Evolutionary conservation across 2,113 vertebrate species (phyloP).

Genomic region (Osmerus mordax): DNA sequence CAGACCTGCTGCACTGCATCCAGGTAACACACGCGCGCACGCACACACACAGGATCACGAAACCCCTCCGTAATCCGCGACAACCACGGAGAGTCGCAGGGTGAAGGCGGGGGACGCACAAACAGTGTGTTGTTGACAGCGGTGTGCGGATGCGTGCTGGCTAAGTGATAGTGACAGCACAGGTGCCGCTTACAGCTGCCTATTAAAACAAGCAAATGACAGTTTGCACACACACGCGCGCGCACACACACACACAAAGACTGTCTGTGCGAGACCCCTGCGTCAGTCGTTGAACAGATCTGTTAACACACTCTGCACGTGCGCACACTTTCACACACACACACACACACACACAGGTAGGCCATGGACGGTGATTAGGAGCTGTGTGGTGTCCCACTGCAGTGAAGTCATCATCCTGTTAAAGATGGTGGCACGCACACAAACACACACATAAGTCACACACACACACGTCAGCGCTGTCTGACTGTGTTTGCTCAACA

Average conservation of each 20-base stretch:
- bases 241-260: not conserved
- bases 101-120: not conserved
- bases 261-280: too few species aligned
- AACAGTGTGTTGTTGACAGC: not conserved
- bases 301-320: not conserved
- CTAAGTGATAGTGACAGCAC: slow-evolving; percentile 2
- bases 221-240: not conserved
- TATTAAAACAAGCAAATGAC: not conserved
- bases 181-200: not conserved
- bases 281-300: not conserved
- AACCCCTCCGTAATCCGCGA: too few species aligned
- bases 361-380: too few species aligned
- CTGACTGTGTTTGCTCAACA: not conserved
- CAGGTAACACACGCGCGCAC: slow-evolving; percentile 47
- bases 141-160: not conserved
- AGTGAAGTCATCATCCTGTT: too few species aligned
- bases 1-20: slow-evolving; percentile 89
- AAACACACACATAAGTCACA: not conserved
- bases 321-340: not conserved
- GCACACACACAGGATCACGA: not conserved
- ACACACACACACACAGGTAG: not conserved
- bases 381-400: too few species aligned
- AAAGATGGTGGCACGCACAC: too few species aligned
- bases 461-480: not conserved
- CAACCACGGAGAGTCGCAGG: not conserved